Base-by-base conservation (phyloP, 2,888 invertebrate genomes). In the Chymomyza fuscimana region DNA sequence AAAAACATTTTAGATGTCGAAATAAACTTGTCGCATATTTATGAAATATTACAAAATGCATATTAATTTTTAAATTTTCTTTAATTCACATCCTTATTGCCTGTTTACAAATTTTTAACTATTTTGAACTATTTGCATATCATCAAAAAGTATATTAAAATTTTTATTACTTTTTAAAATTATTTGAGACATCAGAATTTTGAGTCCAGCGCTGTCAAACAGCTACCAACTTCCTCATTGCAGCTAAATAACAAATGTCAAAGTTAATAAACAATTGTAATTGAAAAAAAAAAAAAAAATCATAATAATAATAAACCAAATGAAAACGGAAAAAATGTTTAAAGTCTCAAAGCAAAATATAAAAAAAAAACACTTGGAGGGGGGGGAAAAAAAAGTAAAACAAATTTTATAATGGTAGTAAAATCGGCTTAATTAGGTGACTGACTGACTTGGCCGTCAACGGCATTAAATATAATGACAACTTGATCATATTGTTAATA, bases 211-310 rank as follows among this genome's bases (percentile, higher is more conserved):
- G 0, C 4, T 4, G 25, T 25, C 40, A 46, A 46, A 46, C 1
- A 9, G 15, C 5, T 51, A 12, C 12, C 22, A 15, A 22, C 54
- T 54, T 54, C 54, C 54, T 54, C 6, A 54, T 54, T 22, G 19
- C 19, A 22, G 22, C 40, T 12, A 46, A 46, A 12, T 46, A 10
- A 4, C 10, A 54, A n/a, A 54, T 54, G 54, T 54, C 54, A 54
- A 54, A 16, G 16, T 54, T 54, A n/a, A n/a, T 54, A 22, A 54
- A 16, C 16, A 54, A n/a, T 16, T 32, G 16, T 19, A 71, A 51
- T 51, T 32, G 15, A 56, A 67, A 67, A 71, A 65, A 25, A 29
- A 6, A 15, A 19, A 71, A 2, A 22, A 2, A 22, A 22, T 22
- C 1, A 51, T 46, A 52, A 32, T 52, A 22, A 51, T 16, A 51